Evolutionary conservation across 1,140 invertebrate species (phyloP), one percentile per base, ranked within the genome.

Genomic region (Drosophila pseudoobscura): DNA sequence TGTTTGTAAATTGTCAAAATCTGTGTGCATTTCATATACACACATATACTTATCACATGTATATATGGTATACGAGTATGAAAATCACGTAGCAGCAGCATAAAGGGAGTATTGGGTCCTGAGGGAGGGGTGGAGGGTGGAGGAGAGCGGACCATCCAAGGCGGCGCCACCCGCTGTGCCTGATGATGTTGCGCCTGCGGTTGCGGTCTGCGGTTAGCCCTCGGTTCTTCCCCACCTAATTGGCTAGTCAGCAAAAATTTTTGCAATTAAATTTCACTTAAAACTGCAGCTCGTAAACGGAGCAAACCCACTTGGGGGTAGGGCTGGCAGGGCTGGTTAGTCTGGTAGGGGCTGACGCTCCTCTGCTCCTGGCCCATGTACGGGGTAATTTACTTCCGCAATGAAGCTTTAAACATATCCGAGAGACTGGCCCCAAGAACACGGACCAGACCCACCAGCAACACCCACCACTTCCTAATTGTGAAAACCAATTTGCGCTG

Each of bases 401-500:
- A 65, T 66, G 77, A 73, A 65, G 77, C 61, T 87, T 78, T 72
- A 87, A 88, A 79, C 75, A 87, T 87, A 87, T 78, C 78, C 75
- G 80, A 80, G 11, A 31, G 24, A 26, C 24, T 5, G 24, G 7
- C 29, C 6, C 29, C 29, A 8, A 31, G 6, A 39, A 39, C 35
- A 39, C 35, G 3, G 35, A 39, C 3, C 55, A 51, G 43, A 26
- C 51, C 47, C 47, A 3, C 5, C 43, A 46, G 78, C 83, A 76
- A 87, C 83, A 87, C 83, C 83, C 83, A 87, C 83, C 79, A 87
- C 78, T 87, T 88, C 83, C 83, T 87, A 87, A 87, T 87, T 87
- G 83, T 88, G 83, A 80, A 87, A 87, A 88, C 83, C 83, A 87
- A 87, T 87, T 87, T 87, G 78, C 83, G 79, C 83, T 68, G 83